Evolutionary conservation across 2,888 invertebrate genomes (phyloP), one percentile per base, ranked within the genome.

Genomic region (Cantharis rustica): DNA sequence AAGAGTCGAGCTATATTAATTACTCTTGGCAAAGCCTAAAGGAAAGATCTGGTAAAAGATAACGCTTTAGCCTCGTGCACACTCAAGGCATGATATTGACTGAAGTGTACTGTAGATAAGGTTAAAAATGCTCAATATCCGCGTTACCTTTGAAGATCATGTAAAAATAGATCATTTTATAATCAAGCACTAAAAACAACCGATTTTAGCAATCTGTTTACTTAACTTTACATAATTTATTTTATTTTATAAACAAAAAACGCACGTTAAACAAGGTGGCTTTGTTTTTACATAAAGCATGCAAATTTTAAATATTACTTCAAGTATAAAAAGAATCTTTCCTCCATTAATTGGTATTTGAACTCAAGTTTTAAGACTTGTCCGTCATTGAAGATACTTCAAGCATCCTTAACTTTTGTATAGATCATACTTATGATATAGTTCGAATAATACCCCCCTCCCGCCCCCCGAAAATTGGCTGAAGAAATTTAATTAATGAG

Each of bases 71-170:
- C 23, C 13, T 31, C 7, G 7, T 11, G 23, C 27, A 13, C 16
- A 68, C 23, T 27, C 17, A 16, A 68, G 3, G 26, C 31, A 31
- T 47, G 47, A 47, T 47, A 47, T 47, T 5, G 47, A 47, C 47
- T 31, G 27, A 27, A 27, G 27, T 27, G 27, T 27, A 27, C 11
- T 27, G 26, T 27, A 31, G 31, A 31, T 47, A n/a, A 47, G 47
- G 47, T 47, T 47, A 47, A 47, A 47, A 47, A 47, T 47, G 47
- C 47, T 47, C 23, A 13, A 66, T 23, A 20, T 66, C 64, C 20
- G 64, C n/a, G 64, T 66, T 66, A 66, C 64, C 64, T 66, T 66
- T 66, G 64, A 66, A 66, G 64, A 66, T 17, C 64, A 20, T 23
- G 64, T 66, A 66, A 66, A 66, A 66, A 66, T 66, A 66, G 23